Base-by-base conservation (phyloP, 1,140 invertebrate genomes). In the Sycophaga agraensis region DNA sequence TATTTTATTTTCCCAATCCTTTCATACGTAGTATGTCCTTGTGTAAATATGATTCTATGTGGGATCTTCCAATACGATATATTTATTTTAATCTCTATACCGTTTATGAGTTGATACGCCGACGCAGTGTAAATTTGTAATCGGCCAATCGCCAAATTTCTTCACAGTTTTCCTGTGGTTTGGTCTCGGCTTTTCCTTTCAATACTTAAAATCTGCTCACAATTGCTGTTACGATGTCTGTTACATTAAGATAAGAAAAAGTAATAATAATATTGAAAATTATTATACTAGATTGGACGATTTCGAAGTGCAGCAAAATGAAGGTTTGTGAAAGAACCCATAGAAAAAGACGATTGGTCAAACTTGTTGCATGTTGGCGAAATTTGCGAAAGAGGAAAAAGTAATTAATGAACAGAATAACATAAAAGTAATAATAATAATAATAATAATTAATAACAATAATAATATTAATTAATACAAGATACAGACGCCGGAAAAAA, bases 41-140 rank as follows among this genome's bases (percentile, higher is more conserved):
- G 70, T 76, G 74, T 76, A 76, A 71, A 76, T 76, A 76, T 70
- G 46, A 69, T 73, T 74, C 68, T 70, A 59, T 65, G 63, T 71
- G 45, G 60, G 71, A 62, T 73, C 73, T 76, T 74, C 72, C 74
- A 74, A 54, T 73, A 71, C 62, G 67, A 67, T 68, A 69, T 73
- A 74, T 74, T 74, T 76, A 71, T 72, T 73, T 71, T 71, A 71
- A 42, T 69, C 57, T 70, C 69, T 69, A n/a, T n/a, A 64, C 34
- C 55, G 37, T 70, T 71, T 68, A 64, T 48, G 64, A 46, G 19
- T 50, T 56, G n/a, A 66, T 65, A 64, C 61, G 48, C 49, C 55
- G 60, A 62, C 35, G 45, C 28, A 59, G 21, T 68, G 64, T 64
- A 66, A 56, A 67, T 66, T 63, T 57, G 28, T 51, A 56, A 63